Evolutionary conservation across 2,113 vertebrate species (phyloP).

Genomic region (Tupaia tana): DNA sequence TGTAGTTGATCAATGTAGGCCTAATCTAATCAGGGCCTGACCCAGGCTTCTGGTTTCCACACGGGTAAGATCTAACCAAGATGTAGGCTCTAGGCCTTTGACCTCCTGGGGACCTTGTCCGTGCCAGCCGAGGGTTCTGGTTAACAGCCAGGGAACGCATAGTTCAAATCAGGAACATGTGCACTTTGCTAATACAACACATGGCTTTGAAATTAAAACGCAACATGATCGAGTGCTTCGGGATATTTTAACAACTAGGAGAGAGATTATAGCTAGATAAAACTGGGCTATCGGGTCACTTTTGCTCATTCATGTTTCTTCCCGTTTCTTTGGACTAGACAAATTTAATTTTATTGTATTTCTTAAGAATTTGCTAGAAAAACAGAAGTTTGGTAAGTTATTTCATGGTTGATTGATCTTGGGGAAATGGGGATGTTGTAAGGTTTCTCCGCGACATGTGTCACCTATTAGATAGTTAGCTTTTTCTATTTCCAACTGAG

Average conservation of each 20-base stretch:
- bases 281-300: conserved; percentile 82
- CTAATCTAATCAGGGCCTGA: conserved; percentile 89
- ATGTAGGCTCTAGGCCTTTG: conserved; percentile 87
- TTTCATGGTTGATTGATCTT: conserved; percentile 88
- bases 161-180: conserved; percentile 90
- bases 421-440: conserved; percentile 90
- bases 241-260: conserved; percentile 90
- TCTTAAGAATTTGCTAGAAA: conserved; percentile 92
- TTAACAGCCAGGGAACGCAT: conserved; percentile 84
- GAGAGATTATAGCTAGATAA: conserved; percentile 86
- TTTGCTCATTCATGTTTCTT: conserved; percentile 79
- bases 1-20: conserved; percentile 86
- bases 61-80: conserved; percentile 87
- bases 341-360: conserved; percentile 96
- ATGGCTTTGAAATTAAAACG: conserved; percentile 87
- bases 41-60: conserved; percentile 84
- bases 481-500: conserved; percentile 88
- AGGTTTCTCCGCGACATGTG: conserved; percentile 88
- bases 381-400: conserved; percentile 92
- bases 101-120: conserved; percentile 86
- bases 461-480: conserved; percentile 90
- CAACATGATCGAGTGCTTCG: conserved; percentile 86
- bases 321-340: conserved; percentile 86
- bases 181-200: conserved; percentile 86
- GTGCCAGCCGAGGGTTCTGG: conserved; percentile 82